Percentiles rank a stretch among this genome's conserved stretches.
Conservation (phyloP, 1,140 invertebrate species). For the Anoplophora glabripennis region DNA sequence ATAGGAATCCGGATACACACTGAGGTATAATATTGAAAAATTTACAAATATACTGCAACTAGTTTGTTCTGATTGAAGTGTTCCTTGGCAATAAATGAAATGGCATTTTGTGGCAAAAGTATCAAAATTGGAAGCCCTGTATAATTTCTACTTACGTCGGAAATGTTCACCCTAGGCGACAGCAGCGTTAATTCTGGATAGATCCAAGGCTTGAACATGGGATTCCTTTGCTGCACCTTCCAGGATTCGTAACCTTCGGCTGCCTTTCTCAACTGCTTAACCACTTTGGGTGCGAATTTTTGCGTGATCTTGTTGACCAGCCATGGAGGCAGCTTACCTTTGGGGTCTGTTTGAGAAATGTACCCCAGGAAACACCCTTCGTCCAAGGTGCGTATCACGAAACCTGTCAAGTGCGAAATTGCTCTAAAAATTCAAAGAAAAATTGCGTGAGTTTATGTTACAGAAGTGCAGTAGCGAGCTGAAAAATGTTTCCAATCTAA, state of each 20-base stretch:
- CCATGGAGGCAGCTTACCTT: slow-evolving; percentile 84
- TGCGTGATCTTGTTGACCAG: slow-evolving; percentile 86
- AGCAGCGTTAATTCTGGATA: slow-evolving; percentile 77
- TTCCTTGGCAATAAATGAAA: too few species aligned
- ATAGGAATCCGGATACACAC: too few species aligned
- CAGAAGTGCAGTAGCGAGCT: too few species aligned
- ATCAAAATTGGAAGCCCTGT: too few species aligned
- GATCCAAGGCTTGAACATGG: slow-evolving; percentile 80
- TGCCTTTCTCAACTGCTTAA: slow-evolving; percentile 79
- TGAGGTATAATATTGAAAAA: too few species aligned
- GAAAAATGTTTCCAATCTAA: too few species aligned
- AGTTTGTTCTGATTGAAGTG: too few species aligned
- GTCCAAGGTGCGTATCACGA: slow-evolving; percentile 51
- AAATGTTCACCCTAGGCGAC: slow-evolving; percentile 62
- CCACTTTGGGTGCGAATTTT: slow-evolving; percentile 80
- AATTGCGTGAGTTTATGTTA: not conserved
- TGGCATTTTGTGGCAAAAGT: too few species aligned
- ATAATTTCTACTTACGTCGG: slow-evolving; percentile 58
- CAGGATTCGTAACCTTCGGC: slow-evolving; percentile 62
- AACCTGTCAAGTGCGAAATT: slow-evolving; percentile 67
- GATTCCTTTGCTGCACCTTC: slow-evolving; percentile 71
- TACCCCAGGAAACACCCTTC: slow-evolving; percentile 77
- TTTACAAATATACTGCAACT: too few species aligned
- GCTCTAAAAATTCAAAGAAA: slow-evolving; percentile 51
- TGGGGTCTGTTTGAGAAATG: slow-evolving; percentile 83